Conservation (phyloP, 2,113 vertebrate genomes). For the Dipodomys merriami region DNA sequence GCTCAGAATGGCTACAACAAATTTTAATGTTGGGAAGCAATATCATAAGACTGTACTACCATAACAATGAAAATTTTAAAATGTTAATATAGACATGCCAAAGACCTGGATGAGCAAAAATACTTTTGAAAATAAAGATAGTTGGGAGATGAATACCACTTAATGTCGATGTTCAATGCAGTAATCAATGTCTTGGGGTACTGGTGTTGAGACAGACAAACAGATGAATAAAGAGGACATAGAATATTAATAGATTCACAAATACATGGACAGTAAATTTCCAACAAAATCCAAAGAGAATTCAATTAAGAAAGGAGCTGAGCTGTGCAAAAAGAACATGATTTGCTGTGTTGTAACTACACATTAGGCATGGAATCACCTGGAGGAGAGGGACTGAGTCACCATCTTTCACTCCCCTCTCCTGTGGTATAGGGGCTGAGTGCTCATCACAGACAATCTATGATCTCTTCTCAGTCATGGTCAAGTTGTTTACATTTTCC, state of each 20-base stretch:
- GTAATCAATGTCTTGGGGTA: neutral
- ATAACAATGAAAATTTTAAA: conserved; percentile 10
- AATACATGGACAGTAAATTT: neutral
- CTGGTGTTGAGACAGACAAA: conserved; percentile 24
- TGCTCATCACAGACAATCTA: too few relatives aligned
- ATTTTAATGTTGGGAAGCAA: neutral
- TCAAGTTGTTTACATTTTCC: too few relatives aligned
- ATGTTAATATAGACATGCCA: neutral
- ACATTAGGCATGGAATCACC: too few relatives aligned
- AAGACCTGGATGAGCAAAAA: neutral
- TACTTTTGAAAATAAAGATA: conserved; percentile 53
- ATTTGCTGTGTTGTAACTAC: too few relatives aligned
- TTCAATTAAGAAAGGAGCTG: neutral
- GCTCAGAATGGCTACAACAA: neutral
- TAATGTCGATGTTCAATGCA: neutral
- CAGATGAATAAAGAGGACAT: neutral
- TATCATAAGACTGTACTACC: too few relatives aligned
- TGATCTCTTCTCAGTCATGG: too few relatives aligned
- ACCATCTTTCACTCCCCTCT: too few relatives aligned
- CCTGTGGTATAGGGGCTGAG: too few relatives aligned
- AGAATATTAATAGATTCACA: neutral
- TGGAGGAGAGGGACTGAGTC: too few relatives aligned
- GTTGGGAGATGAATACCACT: neutral
- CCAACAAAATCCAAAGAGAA: conserved; percentile 31
- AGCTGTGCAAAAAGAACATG: too few relatives aligned